Evolutionary conservation across 1,140 invertebrate genomes (phyloP), one percentile per base, ranked within the genome.

Genomic region (Gryllus bimaculatus): DNA sequence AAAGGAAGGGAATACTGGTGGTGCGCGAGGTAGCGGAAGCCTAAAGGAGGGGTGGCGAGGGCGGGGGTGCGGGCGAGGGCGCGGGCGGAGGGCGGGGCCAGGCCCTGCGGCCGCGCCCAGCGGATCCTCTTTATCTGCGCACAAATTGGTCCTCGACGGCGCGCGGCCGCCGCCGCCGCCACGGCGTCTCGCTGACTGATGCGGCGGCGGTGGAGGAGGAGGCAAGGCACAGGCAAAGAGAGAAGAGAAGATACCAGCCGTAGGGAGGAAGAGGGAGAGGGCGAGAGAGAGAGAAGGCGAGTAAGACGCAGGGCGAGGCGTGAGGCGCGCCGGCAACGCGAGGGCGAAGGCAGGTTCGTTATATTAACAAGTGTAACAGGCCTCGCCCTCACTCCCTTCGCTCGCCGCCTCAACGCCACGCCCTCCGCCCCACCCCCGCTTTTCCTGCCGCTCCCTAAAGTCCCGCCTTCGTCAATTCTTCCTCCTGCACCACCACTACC

Each of bases 351-450:
- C 54, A 15, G 21, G 76, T 54, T 77, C 48, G 76, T 77, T 77
- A 77, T 54, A 47, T 77, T 77, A 77, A 77, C 76, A 77, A 77
- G 76, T 77, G 76, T 77, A 77, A 47, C 76, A 47, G 47, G 47
- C 48, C 47, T 7, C 8, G 18, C 10, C 26, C 13, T n/a, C 75
- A 47, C 8, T 66, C 10, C 54, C 18, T 13, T 6, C 12, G 12
- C 76, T 48, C 48, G 76, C 48, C 48, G 48, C 48, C 75, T 77
- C 47, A 47, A 75, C 12, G 48, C n/a, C 76, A 48, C 7, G 48
- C 15, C 39, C 21, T 13, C n/a, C 66, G 66, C n/a, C 13, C 13
- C 26, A 75, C 5, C 13, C 39, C 7, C 26, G 26, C 12, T 47
- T 75, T 47, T 21, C 7, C n/a, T 76, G n/a, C 75, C 48, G 75